Conservation (phyloP, 2,797 vertebrate genomes). For the Sparus aurata region DNA sequence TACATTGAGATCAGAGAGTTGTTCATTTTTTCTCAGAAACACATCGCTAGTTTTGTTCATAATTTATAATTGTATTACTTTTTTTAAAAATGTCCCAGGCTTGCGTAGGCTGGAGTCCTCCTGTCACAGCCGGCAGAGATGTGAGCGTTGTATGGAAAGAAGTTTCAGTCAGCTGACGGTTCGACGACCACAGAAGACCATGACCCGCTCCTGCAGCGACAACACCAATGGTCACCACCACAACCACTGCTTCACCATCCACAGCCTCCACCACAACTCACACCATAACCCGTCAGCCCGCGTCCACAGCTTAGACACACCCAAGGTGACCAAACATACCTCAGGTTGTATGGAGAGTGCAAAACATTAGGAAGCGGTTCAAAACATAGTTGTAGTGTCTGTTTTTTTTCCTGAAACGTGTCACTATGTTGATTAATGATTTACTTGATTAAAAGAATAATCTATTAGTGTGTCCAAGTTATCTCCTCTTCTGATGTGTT, state of each 20-base stretch:
- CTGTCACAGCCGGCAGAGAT: slow-evolving; percentile 86
- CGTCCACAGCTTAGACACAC: slow-evolving; percentile 82
- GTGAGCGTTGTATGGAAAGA: slow-evolving; percentile 85
- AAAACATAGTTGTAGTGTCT: not conserved
- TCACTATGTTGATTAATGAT: not conserved
- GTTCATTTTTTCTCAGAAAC: not conserved
- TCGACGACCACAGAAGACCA: slow-evolving; percentile 84
- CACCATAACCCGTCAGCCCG: slow-evolving; percentile 70
- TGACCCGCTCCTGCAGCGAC: slow-evolving; percentile 94
- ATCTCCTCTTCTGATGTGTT: not conserved
- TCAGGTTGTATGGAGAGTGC: not conserved
- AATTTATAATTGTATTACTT: not conserved
- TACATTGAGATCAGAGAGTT: not conserved
- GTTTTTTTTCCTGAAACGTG: not conserved
- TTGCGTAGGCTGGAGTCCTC: slow-evolving; percentile 82
- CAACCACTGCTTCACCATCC: slow-evolving; percentile 46
- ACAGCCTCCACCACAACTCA: slow-evolving; percentile 60
- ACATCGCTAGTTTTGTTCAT: not conserved
- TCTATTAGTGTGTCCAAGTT: not conserved
- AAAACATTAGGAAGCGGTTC: not conserved
- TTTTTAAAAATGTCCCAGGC: slow-evolving; percentile 72
- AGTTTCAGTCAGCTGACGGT: slow-evolving; percentile 67
- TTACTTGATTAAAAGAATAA: not conserved
- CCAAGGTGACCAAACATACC: slow-evolving; percentile 51
- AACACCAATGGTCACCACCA: slow-evolving; percentile 85